Conservation (phyloP, 2,113 vertebrate species). For the Sapayoa aenigma region DNA sequence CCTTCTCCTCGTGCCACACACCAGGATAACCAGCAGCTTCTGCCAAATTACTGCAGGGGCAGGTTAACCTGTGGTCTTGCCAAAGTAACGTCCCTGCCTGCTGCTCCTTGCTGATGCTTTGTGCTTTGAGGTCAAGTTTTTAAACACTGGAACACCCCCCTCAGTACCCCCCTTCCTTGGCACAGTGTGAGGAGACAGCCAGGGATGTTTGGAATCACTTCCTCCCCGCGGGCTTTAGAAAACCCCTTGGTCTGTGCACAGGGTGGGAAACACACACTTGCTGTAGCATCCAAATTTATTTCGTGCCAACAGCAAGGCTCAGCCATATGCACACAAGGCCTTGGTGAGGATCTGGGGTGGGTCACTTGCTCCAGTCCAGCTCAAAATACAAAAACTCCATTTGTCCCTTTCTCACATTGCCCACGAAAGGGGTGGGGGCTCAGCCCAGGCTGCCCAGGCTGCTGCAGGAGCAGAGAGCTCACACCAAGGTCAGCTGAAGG, state of each 20-base stretch:
- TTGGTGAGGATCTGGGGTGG: fast-evolving
- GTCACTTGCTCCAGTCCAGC: too few species aligned
- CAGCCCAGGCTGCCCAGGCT: background rate
- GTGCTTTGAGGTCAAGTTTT: background rate
- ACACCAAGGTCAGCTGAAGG: too few species aligned
- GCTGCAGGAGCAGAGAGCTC: background rate
- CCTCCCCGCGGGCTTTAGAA: background rate
- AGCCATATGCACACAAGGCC: fast-evolving
- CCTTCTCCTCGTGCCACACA: background rate
- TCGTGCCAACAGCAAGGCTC: fast-evolving
- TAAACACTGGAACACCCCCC: fast-evolving
- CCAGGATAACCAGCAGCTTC: background rate
- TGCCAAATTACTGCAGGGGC: background rate
- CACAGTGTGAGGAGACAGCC: fast-evolving
- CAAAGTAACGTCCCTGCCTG: background rate
- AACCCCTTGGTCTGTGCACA: fast-evolving
- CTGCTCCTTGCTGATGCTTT: background rate
- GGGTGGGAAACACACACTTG: fast-evolving
- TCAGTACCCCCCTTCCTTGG: background rate
- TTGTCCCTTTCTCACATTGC: fast-evolving
- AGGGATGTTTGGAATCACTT: fast-evolving
- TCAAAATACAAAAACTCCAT: background rate
- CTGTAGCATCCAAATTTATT: background rate
- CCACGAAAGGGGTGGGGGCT: fast-evolving
- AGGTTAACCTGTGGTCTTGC: background rate